These are phyloP conservation scores for Aethina tumida DNA, from an alignment of 1,140 invertebrate genomes.

Conservation along the genomic window DNA sequence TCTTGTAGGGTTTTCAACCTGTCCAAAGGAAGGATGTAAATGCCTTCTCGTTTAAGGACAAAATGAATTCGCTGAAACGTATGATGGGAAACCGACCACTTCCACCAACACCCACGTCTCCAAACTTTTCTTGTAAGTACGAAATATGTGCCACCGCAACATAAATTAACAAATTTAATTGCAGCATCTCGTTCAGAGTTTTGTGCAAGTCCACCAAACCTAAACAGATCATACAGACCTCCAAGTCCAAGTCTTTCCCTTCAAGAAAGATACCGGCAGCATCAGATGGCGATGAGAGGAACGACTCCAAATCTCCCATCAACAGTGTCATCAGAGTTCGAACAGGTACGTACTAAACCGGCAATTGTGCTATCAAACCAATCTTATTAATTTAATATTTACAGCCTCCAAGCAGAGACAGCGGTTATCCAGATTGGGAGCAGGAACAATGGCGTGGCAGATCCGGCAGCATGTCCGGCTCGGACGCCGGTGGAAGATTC, in stretches of 20 bases:
- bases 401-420: constrained; percentile 35
- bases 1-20: constrained; percentile 25
- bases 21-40: constrained; percentile 26
- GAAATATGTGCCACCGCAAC: constrained; percentile 1
- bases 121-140: constrained; percentile 1
- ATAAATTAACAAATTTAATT: constrained; percentile 1
- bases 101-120: constrained; percentile 32
- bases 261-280: constrained; percentile 54
- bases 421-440: constrained; percentile 39
- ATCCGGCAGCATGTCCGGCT: constrained; percentile 41
- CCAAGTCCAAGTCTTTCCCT: constrained; percentile 36
- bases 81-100: constrained; percentile 30
- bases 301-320: constrained; percentile 31
- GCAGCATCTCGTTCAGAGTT: constrained; percentile 22
- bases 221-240: constrained; percentile 15
- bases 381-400: constrained; percentile 3
- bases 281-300: constrained; percentile 46
- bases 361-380: too few species aligned
- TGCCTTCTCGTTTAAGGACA: constrained; percentile 29
- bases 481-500: constrained; percentile 21
- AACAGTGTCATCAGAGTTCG: constrained; percentile 24
- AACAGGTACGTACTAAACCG: too few species aligned
- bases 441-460: constrained; percentile 35
- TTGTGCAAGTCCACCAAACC: constrained; percentile 11
- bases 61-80: constrained; percentile 31